Evolutionary conservation across 2,797 vertebrate genomes (phyloP).

Genomic region (Pangasius djambal): DNA sequence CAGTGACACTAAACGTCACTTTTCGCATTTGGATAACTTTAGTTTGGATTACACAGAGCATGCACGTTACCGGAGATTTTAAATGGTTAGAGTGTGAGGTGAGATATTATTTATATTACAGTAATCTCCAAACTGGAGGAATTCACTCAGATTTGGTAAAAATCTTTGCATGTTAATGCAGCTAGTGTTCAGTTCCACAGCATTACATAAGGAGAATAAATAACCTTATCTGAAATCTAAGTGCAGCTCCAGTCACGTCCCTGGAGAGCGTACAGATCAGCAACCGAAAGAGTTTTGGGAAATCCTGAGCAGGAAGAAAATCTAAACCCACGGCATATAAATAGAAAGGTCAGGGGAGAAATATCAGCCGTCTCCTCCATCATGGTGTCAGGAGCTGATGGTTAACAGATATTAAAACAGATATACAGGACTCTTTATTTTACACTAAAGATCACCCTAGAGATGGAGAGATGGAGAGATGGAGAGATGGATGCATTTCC

Average conservation of each 20-base stretch:
- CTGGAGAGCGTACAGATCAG: not conserved
- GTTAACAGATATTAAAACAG: not conserved
- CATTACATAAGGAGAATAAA: not conserved
- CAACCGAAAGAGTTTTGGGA: not conserved
- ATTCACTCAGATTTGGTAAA: not conserved
- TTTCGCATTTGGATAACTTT: too few species aligned
- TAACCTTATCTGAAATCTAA: not conserved
- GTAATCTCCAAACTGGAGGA: not conserved
- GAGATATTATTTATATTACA: too few species aligned
- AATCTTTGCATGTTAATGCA: not conserved
- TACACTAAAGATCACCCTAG: not conserved
- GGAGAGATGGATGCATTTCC: not conserved
- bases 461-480: not conserved
- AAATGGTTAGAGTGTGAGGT: too few species aligned
- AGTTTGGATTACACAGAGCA: too few species aligned
- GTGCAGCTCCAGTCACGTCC: not conserved
- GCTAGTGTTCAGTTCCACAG: not conserved
- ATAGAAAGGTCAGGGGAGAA: not conserved
- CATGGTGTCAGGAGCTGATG: not conserved
- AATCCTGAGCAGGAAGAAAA: not conserved
- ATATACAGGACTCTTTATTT: not conserved
- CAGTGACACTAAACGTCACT: too few species aligned
- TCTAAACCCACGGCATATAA: not conserved
- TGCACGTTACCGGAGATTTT: too few species aligned
- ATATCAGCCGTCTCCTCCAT: not conserved